These are phyloP conservation scores for Hylaeus anthracinus DNA, from an alignment of 1,140 invertebrate genomes.

Conservation along the genomic window DNA sequence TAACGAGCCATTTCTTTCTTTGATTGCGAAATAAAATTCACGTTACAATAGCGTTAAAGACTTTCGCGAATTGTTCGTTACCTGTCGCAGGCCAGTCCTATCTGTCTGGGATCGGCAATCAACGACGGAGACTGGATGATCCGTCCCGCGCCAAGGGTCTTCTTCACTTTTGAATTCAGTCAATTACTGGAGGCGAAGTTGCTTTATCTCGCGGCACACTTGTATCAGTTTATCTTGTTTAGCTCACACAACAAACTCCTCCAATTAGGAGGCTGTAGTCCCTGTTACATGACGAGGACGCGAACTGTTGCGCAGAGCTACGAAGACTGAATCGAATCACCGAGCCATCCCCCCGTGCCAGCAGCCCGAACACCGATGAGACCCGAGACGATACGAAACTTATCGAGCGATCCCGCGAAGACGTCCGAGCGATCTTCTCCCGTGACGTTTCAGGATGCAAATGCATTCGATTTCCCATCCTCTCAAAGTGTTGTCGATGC, in stretches of 20 bases:
- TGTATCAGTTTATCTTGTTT: constrained; percentile 59
- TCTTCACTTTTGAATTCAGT: constrained; percentile 27
- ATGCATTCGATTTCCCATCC: constrained; percentile 7
- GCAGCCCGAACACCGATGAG: not conserved
- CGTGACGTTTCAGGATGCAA: constrained; percentile 35
- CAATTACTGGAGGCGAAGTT: constrained; percentile 32
- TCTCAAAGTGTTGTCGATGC: not conserved
- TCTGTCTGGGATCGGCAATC: not conserved
- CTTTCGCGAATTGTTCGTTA: constrained; percentile 8
- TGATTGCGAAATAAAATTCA: no score
- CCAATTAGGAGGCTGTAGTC: constrained; percentile 26
- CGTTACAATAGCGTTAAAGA: no score
- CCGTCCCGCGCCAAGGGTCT: not conserved
- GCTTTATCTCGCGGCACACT: constrained; percentile 58
- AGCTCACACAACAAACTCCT: constrained; percentile 34
- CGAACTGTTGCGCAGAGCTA: constrained; percentile 57
- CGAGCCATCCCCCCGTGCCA: not conserved
- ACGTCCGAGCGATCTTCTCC: constrained; percentile 37
- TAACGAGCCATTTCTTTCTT: no score
- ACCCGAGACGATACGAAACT: constrained; percentile 34
- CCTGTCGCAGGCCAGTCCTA: not conserved
- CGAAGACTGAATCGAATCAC: constrained; percentile 58
- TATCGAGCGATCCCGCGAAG: constrained; percentile 41
- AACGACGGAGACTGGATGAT: constrained; percentile 1
- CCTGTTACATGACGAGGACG: constrained; percentile 49